Conservation (phyloP, 2,888 invertebrate species). For the Pristionchus fissidentatus region DNA sequence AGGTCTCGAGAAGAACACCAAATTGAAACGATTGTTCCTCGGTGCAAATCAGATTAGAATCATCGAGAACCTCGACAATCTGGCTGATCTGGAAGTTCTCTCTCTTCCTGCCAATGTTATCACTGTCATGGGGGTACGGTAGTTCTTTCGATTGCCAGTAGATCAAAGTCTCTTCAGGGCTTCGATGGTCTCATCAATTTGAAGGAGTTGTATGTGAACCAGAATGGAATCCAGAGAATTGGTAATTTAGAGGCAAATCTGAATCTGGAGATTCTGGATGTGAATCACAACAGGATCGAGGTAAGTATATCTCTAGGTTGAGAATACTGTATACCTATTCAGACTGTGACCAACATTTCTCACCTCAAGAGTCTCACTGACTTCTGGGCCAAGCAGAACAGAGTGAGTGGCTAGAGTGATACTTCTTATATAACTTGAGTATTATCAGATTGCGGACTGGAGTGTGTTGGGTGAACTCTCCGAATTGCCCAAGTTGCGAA, state of each 20-base stretch:
- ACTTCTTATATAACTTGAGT: background rate
- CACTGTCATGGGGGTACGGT: slow-evolving; percentile 52
- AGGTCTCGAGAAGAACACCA: slow-evolving; percentile 56
- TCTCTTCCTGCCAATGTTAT: slow-evolving; percentile 65
- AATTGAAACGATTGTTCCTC: slow-evolving; percentile 82
- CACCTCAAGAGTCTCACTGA: slow-evolving; percentile 66
- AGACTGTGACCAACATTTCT: slow-evolving; percentile 58
- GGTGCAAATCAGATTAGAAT: slow-evolving; percentile 95
- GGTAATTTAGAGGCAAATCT: slow-evolving; percentile 82
- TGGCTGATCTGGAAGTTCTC: slow-evolving; percentile 60
- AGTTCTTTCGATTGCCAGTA: background rate
- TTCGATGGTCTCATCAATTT: slow-evolving; percentile 84
- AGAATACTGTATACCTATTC: background rate
- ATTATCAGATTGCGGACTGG: slow-evolving; percentile 60
- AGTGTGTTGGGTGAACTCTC: slow-evolving; percentile 60
- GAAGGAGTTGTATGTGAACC: slow-evolving; percentile 91
- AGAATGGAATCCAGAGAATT: slow-evolving; percentile 88
- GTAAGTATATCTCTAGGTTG: background rate
- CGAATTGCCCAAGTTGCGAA: slow-evolving; percentile 57
- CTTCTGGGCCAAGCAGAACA: slow-evolving; percentile 70
- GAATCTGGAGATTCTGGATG: slow-evolving; percentile 66
- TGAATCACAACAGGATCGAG: slow-evolving; percentile 67
- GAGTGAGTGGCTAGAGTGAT: slow-evolving; percentile 50
- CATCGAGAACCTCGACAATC: slow-evolving; percentile 79
- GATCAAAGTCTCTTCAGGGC: slow-evolving; percentile 81